These are phyloP conservation scores for Megathymus violae DNA, from an alignment of 1,140 invertebrate genomes.

Conservation along the genomic window DNA sequence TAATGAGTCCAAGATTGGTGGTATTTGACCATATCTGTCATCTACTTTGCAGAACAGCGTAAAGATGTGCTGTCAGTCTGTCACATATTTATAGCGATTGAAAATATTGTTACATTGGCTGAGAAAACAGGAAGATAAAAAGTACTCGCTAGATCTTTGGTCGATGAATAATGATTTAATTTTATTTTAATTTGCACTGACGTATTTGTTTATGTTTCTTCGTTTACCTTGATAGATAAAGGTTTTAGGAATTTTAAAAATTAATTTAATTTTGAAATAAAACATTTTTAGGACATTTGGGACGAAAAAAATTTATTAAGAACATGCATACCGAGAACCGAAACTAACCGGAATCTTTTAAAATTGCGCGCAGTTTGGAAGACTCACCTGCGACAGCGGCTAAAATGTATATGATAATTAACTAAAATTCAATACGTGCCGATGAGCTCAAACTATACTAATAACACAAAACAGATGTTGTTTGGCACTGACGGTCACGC, in stretches of 20 bases:
- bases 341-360: neutral
- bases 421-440: conserved; percentile 9
- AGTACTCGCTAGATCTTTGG: too few relatives aligned
- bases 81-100: conserved; percentile 5
- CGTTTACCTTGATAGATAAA: too few relatives aligned
- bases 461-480: conserved; percentile 29
- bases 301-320: too few relatives aligned
- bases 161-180: too few relatives aligned
- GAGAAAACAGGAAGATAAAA: conserved; percentile 6
- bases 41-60: conserved; percentile 1
- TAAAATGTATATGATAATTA: conserved; percentile 12
- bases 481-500: conserved; percentile 22
- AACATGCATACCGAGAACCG: too few relatives aligned
- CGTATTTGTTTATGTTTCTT: too few relatives aligned
- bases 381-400: neutral
- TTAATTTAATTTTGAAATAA: too few relatives aligned
- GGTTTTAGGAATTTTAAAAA: too few relatives aligned
- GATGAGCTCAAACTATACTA: conserved; percentile 5
- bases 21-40: conserved; percentile 17
- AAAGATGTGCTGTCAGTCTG: neutral
- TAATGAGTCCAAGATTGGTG: neutral
- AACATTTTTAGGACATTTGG: too few relatives aligned
- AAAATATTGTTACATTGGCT: neutral
- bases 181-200: too few relatives aligned
- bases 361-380: neutral